A percentile compares a stretch with the other conserved stretches of the same genome.
Conservation (phyloP, 1,140 invertebrate species). For the Leptinotarsa defecta region DNA sequence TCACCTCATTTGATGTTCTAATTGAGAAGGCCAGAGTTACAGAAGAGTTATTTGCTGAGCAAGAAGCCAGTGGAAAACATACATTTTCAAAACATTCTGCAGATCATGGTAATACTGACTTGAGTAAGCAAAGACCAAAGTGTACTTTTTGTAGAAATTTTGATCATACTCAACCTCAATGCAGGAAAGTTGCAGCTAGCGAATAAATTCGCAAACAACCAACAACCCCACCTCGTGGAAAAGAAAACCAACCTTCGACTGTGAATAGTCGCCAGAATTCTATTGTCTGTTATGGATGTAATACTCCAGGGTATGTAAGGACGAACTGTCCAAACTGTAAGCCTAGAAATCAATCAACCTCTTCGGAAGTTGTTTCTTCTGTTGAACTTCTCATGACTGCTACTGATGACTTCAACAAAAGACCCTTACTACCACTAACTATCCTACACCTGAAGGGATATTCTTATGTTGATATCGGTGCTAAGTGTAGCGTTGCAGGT, state of each 20-base stretch:
- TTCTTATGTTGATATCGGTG: conserved; percentile 3
- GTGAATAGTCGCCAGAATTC: background rate
- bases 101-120: background rate
- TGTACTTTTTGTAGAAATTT: background rate
- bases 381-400: conserved; percentile 10
- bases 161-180: background rate
- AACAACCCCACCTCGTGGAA: background rate
- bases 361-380: conserved; percentile 3
- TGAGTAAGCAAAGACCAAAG: background rate
- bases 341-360: background rate
- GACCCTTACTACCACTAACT: background rate
- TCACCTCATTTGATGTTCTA: conserved; percentile 7
- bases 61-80: background rate
- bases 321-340: too few relatives aligned
- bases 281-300: too few relatives aligned
- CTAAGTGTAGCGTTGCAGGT: conserved; percentile 2
- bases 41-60: background rate
- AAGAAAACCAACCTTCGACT: background rate
- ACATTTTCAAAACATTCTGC: too few relatives aligned
- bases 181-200: background rate
- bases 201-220: background rate
- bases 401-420: background rate
- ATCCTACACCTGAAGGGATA: background rate
- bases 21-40: conserved; percentile 5
- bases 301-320: too few relatives aligned